Conservation (phyloP, 2,888 invertebrate genomes). For the Hypsopygia costalis region DNA sequence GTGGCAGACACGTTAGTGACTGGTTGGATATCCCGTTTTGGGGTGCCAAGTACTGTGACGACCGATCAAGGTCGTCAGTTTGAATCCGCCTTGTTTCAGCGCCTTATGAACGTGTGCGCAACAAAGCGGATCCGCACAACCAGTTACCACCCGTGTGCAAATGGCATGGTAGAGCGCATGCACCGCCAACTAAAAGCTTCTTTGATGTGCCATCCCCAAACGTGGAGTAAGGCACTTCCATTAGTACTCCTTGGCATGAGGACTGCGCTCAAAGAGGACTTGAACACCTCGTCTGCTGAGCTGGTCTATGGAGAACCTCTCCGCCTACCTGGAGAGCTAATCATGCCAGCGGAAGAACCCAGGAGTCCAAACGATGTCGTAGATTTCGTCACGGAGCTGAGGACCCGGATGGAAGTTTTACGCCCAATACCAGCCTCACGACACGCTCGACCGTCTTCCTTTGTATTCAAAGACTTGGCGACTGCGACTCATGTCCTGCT, state of each 20-base stretch:
- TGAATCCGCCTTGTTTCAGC: slow-evolving; percentile 18
- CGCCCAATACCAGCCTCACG: slow-evolving; percentile 8
- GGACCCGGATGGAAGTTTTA: slow-evolving; percentile 7
- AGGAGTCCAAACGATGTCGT: background rate
- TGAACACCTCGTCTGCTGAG: slow-evolving; percentile 14
- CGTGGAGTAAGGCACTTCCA: slow-evolving; percentile 14
- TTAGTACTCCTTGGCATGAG: slow-evolving; percentile 21
- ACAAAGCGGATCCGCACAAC: slow-evolving; percentile 12
- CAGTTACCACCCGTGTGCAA: too few species aligned
- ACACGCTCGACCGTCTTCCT: slow-evolving; percentile 1
- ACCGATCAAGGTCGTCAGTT: slow-evolving; percentile 24
- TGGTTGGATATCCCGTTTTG: slow-evolving; percentile 24
- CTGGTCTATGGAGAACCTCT: slow-evolving; percentile 18
- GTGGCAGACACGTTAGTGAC: slow-evolving; percentile 14
- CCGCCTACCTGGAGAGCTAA: slow-evolving; percentile 28
- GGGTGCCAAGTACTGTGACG: slow-evolving; percentile 14
- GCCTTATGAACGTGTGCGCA: slow-evolving; percentile 32
- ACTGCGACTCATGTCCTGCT: slow-evolving; percentile 11
- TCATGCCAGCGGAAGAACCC: background rate
- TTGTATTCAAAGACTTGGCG: slow-evolving; percentile 9
- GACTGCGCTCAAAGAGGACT: slow-evolving; percentile 18
- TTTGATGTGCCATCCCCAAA: slow-evolving; percentile 16
- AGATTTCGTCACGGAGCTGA: slow-evolving; percentile 6
- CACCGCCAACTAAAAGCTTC: slow-evolving; percentile 23
- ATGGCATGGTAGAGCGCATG: slow-evolving; percentile 17